Base-by-base conservation (phyloP, 2,797 vertebrate species). In the Sebastes flavidus region DNA sequence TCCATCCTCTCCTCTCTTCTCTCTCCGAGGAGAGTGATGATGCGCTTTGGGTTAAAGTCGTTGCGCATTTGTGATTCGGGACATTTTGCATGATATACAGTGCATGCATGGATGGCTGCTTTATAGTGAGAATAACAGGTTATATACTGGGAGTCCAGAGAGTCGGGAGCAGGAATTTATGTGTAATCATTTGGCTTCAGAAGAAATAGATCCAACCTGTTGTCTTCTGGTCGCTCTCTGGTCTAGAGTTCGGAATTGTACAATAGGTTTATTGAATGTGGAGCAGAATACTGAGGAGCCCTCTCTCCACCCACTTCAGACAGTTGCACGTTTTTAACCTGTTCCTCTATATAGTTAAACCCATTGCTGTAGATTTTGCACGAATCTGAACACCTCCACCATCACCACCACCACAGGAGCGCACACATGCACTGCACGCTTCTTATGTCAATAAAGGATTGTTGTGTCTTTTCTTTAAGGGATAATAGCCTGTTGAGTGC, bases 191-290 rank as follows among this genome's bases (percentile, higher is more conserved):
- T 81, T 13, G 68, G 32, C 54, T 67, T 82, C 2, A 65, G n/a
- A 22, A 11, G 61, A 42, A 69, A 76, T 55, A 59, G 65, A 78
- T 36, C 82, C 93, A 88, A 96, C 94, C 93, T 96, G 94, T 95
- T 96, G 94, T 93, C 65, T 83, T 83, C 66, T 75, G 58, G 20
- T 62, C 10, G 82, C 63, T 59, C 83, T 73, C 20, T 49, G 36
- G 36, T 38, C 36, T 61, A 46, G 86, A 90, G 89, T 91, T 90
- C 83, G 24, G 11, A 30, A 72, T 82, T 52, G 68, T 36, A 49
- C 42, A 46, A 62, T 54, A 49, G 12, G 10, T 71, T 8, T 52
- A 27, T n/a, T 72, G 34, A 60, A 56, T 27, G 27, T 56, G 32
- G 27, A 32, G 63, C 29, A 77, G 29, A 77, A 80, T 32, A 20